These are phyloP conservation scores for Acrobasis consociella DNA, from an alignment of 2,888 invertebrate species.

Conservation along the genomic window DNA sequence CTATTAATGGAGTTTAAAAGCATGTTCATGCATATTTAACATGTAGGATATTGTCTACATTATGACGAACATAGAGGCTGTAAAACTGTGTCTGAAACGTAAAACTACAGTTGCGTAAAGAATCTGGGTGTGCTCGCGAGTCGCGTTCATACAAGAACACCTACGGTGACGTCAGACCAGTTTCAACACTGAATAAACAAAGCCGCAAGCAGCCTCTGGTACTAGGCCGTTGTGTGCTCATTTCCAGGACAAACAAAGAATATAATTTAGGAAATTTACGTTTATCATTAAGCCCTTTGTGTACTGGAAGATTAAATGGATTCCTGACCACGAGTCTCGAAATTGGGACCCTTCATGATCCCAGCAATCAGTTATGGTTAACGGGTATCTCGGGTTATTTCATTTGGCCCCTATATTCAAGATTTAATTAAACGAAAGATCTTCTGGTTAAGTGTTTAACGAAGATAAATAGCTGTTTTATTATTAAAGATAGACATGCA, in stretches of 20 bases:
- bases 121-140: conserved; percentile 40
- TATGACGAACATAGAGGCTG: conserved; percentile 24
- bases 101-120: conserved; percentile 48
- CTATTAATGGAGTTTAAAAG: conserved; percentile 34
- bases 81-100: conserved; percentile 35
- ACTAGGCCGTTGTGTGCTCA: conserved; percentile 60
- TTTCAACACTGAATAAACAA: conserved; percentile 73
- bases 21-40: conserved; percentile 34
- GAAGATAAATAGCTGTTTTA: conserved; percentile 71
- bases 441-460: conserved; percentile 51
- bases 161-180: conserved; percentile 61
- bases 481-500: conserved; percentile 36
- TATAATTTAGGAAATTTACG: conserved; percentile 50
- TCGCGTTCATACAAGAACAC: conserved; percentile 29
- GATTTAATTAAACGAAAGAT: conserved; percentile 66
- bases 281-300: conserved; percentile 36
- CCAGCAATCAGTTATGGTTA: conserved; percentile 17
- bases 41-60: conserved; percentile 17
- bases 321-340: conserved; percentile 13
- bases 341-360: conserved; percentile 11
- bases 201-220: conserved; percentile 51
- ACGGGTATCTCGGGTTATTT: conserved; percentile 27
- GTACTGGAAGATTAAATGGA: conserved; percentile 22
- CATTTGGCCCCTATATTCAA: conserved; percentile 52
- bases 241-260: conserved; percentile 62